Evolutionary conservation across 2,113 vertebrate genomes (phyloP).

Genomic region (Taxidea taxus): DNA sequence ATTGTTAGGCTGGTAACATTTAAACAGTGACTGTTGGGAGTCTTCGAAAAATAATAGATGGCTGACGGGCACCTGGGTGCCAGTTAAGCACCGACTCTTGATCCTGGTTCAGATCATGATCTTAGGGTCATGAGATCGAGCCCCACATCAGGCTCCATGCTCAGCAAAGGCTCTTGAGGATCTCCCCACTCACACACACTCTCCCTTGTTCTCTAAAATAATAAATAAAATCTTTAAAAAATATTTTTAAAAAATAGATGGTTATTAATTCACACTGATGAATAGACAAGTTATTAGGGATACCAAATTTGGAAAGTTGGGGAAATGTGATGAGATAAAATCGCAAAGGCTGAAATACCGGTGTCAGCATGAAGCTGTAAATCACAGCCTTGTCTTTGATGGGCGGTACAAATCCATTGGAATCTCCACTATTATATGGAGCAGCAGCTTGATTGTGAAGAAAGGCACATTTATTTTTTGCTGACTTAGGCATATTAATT

Average conservation of each 20-base stretch:
- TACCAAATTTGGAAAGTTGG: neutral
- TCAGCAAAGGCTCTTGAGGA: neutral
- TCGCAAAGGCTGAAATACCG: neutral
- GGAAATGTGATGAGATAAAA: neutral
- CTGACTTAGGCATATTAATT: neutral
- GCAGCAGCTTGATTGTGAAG: no score
- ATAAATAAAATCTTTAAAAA: neutral
- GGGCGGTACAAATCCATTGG: no score
- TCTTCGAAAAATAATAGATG: slow-evolving; percentile 24
- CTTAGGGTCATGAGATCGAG: neutral
- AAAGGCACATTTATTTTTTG: neutral
- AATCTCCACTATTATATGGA: neutral
- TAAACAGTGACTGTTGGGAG: neutral
- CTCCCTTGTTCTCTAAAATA: neutral
- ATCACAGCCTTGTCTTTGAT: neutral
- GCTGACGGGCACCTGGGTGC: neutral
- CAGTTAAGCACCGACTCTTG: neutral
- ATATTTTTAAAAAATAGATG: neutral
- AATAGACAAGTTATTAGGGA: neutral
- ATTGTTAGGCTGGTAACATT: neutral
- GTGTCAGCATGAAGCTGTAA: neutral
- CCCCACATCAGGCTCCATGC: neutral
- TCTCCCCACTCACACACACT: neutral
- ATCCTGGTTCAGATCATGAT: neutral
- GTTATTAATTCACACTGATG: neutral